Percentiles rank a stretch among this genome's conserved stretches.
Evolutionary conservation across 2,113 vertebrate species (phyloP).

Genomic region (Melanerpes aurifrons): DNA sequence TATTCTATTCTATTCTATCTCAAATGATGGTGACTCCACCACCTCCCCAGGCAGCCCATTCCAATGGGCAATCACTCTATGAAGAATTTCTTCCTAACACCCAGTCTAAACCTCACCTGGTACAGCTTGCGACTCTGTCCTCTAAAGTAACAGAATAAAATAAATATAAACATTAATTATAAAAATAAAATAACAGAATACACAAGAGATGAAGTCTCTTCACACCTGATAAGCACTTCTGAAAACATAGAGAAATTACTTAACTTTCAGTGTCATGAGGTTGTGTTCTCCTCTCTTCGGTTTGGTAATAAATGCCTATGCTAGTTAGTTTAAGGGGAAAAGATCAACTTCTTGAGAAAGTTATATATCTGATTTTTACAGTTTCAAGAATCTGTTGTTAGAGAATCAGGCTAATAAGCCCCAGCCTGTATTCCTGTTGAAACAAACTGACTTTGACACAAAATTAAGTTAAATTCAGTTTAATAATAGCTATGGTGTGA

Average conservation of each 20-base stretch:
- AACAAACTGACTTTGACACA: neutral
- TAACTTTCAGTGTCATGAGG: neutral
- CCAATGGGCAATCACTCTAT: too few relatives aligned
- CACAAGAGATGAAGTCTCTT: neutral
- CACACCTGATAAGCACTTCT: neutral
- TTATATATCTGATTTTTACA: neutral
- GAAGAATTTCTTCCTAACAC: too few relatives aligned
- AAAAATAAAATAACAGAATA: neutral
- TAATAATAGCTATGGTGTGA: neutral
- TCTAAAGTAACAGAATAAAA: too few relatives aligned
- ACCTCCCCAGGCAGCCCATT: too few relatives aligned
- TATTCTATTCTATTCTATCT: too few relatives aligned
- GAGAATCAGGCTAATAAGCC: neutral
- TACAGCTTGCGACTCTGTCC: too few relatives aligned
- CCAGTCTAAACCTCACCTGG: too few relatives aligned
- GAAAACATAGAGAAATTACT: neutral
- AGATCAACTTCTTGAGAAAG: neutral
- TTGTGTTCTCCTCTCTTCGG: neutral
- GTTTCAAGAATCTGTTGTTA: neutral
- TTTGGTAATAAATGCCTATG: neutral
- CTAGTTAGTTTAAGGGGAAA: neutral
- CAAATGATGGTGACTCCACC: too few relatives aligned
- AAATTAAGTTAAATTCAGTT: neutral
- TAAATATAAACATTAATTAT: too few relatives aligned
- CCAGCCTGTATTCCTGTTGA: neutral